These are phyloP conservation scores for Argya squamiceps DNA, from an alignment of 2,797 vertebrate genomes.

Conservation along the genomic window DNA sequence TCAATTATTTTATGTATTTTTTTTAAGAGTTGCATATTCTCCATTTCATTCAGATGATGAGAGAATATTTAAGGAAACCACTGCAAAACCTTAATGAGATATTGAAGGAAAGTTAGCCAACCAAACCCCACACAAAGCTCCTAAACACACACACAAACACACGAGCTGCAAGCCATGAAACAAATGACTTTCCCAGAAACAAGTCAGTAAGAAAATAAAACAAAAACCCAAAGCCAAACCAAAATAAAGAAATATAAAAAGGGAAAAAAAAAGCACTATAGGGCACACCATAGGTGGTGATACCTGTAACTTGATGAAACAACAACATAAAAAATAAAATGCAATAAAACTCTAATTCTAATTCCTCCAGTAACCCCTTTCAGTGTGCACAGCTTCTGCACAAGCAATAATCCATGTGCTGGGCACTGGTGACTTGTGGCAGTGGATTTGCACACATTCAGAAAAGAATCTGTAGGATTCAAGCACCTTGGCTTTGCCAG, in stretches of 20 bases:
- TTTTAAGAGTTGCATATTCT: constrained; percentile 57
- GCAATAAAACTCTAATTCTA: constrained; percentile 50
- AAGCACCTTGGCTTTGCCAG: neutral
- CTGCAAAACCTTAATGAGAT: constrained; percentile 77
- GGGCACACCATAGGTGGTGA: constrained; percentile 17
- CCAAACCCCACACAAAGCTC: constrained; percentile 74
- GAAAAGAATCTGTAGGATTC: neutral
- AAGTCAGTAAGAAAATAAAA: constrained; percentile 69
- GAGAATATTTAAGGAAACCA: neutral
- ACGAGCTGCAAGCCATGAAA: constrained; percentile 75
- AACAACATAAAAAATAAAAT: constrained; percentile 2
- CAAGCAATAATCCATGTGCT: neutral
- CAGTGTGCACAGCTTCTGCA: constrained; percentile 21
- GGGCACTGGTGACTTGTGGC: neutral
- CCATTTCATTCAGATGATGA: neutral
- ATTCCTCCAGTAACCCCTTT: neutral
- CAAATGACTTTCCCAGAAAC: constrained; percentile 86
- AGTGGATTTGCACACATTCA: neutral
- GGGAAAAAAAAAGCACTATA: neutral
- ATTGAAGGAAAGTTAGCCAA: constrained; percentile 72
- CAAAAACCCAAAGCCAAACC: neutral
- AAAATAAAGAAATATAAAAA: neutral
- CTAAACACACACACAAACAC: constrained; percentile 71
- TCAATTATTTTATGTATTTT: neutral
- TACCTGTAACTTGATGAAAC: constrained; percentile 49